Evolutionary conservation across 2,113 vertebrate species (phyloP).

Genomic region (Tupaia tana): DNA sequence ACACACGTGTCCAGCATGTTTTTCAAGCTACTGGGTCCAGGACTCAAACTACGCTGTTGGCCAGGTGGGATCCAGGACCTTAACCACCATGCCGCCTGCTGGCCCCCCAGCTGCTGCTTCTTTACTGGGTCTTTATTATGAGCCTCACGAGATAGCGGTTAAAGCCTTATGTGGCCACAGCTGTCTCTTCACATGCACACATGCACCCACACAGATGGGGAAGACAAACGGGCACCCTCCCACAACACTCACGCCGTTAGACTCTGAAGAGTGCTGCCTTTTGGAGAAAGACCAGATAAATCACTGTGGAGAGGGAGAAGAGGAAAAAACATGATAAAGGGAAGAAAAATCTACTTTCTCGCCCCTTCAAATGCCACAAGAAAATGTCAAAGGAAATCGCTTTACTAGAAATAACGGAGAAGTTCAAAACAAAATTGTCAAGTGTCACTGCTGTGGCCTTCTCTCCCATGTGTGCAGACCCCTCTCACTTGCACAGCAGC

Average conservation of each 20-base stretch:
- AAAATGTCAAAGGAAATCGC: constrained; percentile 87
- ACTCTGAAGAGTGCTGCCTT: neutral
- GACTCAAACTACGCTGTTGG: too few species aligned
- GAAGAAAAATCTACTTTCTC: constrained; percentile 62
- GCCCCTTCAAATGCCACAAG: constrained; percentile 85
- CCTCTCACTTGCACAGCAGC: constrained; percentile 17
- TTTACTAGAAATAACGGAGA: constrained; percentile 84
- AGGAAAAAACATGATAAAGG: constrained; percentile 49
- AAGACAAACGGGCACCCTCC: neutral
- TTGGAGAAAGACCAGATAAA: constrained; percentile 55
- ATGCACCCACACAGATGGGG: too few species aligned
- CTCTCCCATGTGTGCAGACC: neutral
- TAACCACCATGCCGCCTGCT: too few species aligned
- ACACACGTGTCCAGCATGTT: too few species aligned
- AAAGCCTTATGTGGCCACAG: neutral
- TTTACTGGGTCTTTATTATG: neutral
- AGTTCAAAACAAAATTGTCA: constrained; percentile 83
- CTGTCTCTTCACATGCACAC: neutral
- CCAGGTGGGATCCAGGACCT: too few species aligned
- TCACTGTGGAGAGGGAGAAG: constrained; percentile 57
- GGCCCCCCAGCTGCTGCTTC: neutral
- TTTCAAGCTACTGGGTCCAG: too few species aligned
- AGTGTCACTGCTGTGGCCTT: constrained; percentile 64
- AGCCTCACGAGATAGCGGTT: neutral
- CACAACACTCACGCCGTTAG: neutral